Conservation (phyloP, 2,113 vertebrate species). For the Embiotoca jacksoni region DNA sequence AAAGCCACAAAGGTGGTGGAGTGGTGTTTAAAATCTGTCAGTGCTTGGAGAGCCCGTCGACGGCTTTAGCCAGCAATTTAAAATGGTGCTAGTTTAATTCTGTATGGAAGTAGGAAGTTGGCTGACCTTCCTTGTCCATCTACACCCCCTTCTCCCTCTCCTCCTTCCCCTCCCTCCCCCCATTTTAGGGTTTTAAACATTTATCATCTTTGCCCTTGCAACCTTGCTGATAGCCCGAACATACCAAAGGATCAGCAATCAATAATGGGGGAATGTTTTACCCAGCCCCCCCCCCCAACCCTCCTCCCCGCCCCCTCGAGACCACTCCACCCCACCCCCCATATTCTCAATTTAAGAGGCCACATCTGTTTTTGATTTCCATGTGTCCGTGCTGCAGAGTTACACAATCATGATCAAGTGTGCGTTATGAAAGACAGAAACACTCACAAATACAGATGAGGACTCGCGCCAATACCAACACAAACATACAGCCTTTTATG, state of each 20-base stretch:
- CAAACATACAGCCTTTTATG: conserved; percentile 68
- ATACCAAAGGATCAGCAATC: conserved; percentile 84
- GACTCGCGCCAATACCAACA: conserved; percentile 67
- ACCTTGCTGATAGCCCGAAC: conserved; percentile 79
- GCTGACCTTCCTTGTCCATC: conserved; percentile 9
- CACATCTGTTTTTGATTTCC: conserved; percentile 91
- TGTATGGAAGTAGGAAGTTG: conserved; percentile 14
- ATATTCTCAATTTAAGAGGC: conserved; percentile 65
- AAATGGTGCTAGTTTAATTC: conserved; percentile 14
- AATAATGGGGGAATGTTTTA: conserved; percentile 83
- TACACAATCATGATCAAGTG: conserved; percentile 79
- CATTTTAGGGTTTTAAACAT: conserved; percentile 31
- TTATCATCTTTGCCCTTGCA: conserved; percentile 69
- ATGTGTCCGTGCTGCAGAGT: conserved; percentile 74
- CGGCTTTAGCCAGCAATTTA: conserved; percentile 1
- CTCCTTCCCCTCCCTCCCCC: not conserved
- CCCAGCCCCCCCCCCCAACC: conserved; percentile 25
- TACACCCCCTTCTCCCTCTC: not conserved
- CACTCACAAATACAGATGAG: conserved; percentile 68
- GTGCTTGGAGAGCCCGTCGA: conserved; percentile 2
- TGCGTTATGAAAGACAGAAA: conserved; percentile 68
- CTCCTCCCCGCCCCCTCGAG: too few species aligned
- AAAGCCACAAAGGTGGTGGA: conserved; percentile 21
- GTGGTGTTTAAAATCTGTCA: conserved; percentile 18
- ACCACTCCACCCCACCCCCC: conserved; percentile 15